Percentiles rank a stretch among this genome's conserved stretches.
These are phyloP conservation scores for Enhydra lutris DNA, from an alignment of 2,113 vertebrate genomes.

Conservation along the genomic window DNA sequence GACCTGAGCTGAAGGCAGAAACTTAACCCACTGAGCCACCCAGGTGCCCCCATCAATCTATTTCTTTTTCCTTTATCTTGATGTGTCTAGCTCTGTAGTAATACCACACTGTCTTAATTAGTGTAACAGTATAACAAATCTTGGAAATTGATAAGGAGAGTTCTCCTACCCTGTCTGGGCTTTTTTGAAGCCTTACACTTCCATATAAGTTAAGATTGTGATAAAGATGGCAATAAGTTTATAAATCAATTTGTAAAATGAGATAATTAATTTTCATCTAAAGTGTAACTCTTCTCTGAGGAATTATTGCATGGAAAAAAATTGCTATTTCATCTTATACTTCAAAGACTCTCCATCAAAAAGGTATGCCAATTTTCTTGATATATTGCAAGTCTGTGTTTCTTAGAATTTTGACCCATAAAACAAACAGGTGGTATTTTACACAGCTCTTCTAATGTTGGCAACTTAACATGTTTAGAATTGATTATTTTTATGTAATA, in stretches of 20 bases:
- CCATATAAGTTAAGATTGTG: neutral
- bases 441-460: neutral
- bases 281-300: neutral
- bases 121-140: neutral
- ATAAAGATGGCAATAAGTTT: neutral
- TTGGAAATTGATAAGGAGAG: neutral
- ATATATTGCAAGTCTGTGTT: neutral
- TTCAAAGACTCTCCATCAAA: neutral
- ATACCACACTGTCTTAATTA: neutral
- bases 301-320: neutral
- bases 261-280: neutral
- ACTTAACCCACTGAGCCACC: too few relatives aligned
- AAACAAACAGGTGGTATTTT: neutral
- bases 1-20: too few relatives aligned
- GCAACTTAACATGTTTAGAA: neutral
- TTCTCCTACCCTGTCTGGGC: neutral
- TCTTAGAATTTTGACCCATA: neutral
- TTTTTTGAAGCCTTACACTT: neutral
- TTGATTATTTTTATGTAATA: constrained; percentile 37
- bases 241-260: neutral
- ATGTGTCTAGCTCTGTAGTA: neutral
- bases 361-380: neutral
- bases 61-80: neutral
- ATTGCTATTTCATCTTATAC: neutral
- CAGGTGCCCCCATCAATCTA: neutral